Conservation (phyloP, 2,113 vertebrate genomes). For the Danionella cerebrum region DNA sequence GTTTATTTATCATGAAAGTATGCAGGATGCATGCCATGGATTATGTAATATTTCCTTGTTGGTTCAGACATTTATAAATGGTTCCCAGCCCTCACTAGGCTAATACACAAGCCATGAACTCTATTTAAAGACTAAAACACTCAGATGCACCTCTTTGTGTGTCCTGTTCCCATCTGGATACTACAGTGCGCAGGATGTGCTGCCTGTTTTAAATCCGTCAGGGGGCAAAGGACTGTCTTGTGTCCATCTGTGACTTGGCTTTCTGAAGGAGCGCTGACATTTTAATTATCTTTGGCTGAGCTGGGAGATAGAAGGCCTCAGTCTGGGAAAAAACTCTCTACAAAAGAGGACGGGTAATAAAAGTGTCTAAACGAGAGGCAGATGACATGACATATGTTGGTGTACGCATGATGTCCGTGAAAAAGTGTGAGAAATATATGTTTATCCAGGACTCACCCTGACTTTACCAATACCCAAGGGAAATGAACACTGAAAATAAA, state of each 20-base stretch:
- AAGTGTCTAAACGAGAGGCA: conserved; percentile 11
- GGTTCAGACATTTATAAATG: background rate
- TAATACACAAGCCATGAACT: background rate
- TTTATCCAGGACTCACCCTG: too few species aligned
- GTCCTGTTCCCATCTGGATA: conserved; percentile 29
- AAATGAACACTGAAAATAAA: background rate
- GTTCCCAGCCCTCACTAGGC: background rate
- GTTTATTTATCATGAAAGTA: background rate
- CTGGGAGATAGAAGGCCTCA: background rate
- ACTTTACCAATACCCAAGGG: too few species aligned
- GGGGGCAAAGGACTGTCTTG: conserved; percentile 21
- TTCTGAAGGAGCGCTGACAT: conserved; percentile 31
- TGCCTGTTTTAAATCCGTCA: conserved; percentile 30
- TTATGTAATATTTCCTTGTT: background rate
- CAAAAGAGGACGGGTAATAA: conserved; percentile 27
- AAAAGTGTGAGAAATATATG: background rate
- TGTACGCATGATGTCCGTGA: background rate
- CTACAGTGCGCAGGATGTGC: conserved; percentile 6
- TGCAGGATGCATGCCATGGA: background rate
- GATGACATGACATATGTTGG: conserved; percentile 12
- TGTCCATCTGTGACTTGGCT: conserved; percentile 32
- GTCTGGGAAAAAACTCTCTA: conserved; percentile 25
- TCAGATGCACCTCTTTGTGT: background rate
- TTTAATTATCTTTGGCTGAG: conserved; percentile 40
- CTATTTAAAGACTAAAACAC: background rate